Conservation (phyloP, 2,888 invertebrate species). For the Tenthredo notha region DNA sequence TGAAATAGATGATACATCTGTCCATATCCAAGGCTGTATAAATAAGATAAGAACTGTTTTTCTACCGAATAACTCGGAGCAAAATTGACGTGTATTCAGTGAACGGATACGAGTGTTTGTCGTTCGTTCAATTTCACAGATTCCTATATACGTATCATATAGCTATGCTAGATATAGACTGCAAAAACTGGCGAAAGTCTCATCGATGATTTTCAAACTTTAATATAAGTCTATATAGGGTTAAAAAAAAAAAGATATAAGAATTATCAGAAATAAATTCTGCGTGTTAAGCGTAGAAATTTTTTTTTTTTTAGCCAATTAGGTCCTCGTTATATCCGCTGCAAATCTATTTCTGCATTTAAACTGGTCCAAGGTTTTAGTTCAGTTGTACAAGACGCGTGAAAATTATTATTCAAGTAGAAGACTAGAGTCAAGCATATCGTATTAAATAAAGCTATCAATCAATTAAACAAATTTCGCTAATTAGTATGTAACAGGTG, state of each 20-base stretch:
- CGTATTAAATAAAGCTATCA: background rate
- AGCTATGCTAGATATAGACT: background rate
- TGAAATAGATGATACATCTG: conserved; percentile 12
- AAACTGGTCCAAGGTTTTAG: conserved; percentile 30
- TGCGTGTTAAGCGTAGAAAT: background rate
- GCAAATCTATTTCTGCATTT: conserved; percentile 21
- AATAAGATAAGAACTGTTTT: conserved; percentile 43
- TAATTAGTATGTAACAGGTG: conserved; percentile 5
- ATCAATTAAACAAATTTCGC: conserved; percentile 7
- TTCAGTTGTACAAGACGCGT: background rate
- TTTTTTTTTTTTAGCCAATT: background rate
- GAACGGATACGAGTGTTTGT: background rate
- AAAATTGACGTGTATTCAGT: background rate
- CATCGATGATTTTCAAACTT: background rate
- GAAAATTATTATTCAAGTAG: background rate
- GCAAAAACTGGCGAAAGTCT: background rate
- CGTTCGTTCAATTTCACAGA: conserved; percentile 21
- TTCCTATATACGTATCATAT: background rate
- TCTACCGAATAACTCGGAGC: conserved; percentile 21
- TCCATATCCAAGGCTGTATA: conserved; percentile 27
- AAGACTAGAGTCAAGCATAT: background rate
- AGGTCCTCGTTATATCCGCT: background rate
- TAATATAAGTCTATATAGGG: background rate
- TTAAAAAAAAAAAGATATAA: background rate
- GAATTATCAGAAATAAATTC: background rate